Evolutionary conservation across 2,113 vertebrate genomes (phyloP).

Genomic region (Mystacornis crossleyi): DNA sequence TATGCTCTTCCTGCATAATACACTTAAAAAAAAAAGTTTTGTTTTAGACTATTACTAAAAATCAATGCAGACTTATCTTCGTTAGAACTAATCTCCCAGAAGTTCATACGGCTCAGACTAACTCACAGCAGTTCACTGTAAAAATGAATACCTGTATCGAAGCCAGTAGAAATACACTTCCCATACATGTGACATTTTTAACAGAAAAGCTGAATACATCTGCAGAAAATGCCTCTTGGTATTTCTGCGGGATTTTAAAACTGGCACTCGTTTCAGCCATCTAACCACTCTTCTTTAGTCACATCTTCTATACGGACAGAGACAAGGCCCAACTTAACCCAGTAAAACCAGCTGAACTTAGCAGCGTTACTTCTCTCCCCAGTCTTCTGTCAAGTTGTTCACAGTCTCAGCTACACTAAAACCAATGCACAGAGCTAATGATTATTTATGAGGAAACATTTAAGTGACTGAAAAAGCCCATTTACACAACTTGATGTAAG

Average conservation of each 20-base stretch:
- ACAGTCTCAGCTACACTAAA: background rate
- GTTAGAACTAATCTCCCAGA: background rate
- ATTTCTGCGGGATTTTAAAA: background rate
- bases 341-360: background rate
- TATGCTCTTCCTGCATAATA: background rate
- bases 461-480: background rate
- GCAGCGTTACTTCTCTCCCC: background rate
- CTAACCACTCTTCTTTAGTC: background rate
- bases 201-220: background rate
- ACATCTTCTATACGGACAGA: background rate
- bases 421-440: background rate
- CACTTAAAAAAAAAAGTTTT: fast-evolving
- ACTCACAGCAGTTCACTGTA: background rate
- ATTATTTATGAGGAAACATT: background rate
- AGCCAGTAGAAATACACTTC: background rate
- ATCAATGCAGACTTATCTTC: background rate
- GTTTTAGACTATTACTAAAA: background rate
- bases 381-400: background rate
- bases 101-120: background rate
- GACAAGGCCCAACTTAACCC: background rate
- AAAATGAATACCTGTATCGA: background rate
- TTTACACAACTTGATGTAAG: background rate
- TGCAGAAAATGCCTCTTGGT: background rate
- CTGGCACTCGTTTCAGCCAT: background rate
- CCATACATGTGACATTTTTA: background rate